Evolutionary conservation across 2,113 vertebrate species (phyloP).

Genomic region (Aspidoscelis tigris): DNA sequence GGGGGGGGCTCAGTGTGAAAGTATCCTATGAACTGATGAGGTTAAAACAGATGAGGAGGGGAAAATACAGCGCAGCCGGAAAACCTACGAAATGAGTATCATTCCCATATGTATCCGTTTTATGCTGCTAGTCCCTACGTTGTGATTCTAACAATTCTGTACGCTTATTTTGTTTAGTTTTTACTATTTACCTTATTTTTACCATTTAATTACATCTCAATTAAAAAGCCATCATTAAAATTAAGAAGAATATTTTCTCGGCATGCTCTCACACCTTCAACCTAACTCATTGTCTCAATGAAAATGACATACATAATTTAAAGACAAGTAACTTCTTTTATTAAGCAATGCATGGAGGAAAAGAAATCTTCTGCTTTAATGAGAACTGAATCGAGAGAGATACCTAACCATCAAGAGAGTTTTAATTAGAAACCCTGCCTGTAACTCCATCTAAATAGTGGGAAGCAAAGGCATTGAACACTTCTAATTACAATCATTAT

Average conservation of each 20-base stretch:
- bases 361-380: conserved; percentile 46
- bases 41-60: too few species aligned
- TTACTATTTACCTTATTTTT: not conserved
- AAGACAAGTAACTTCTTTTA: conserved; percentile 66
- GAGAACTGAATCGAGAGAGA: conserved; percentile 52
- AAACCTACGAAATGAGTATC: too few species aligned
- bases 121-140: not conserved
- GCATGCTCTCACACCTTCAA: conserved; percentile 54
- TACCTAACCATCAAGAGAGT: conserved; percentile 62
- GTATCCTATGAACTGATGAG: too few species aligned
- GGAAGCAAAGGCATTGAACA: conserved; percentile 65
- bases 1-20: too few species aligned
- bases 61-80: too few species aligned
- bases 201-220: conserved; percentile 24
- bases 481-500: conserved; percentile 74
- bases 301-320: conserved; percentile 57
- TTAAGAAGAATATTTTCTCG: not conserved
- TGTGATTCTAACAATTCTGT: not conserved
- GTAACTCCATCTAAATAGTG: conserved; percentile 72
- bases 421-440: conserved; percentile 75
- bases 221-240: conserved; percentile 37
- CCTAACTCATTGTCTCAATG: conserved; percentile 53
- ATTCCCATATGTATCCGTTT: not conserved
- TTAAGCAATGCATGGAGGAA: conserved; percentile 49
- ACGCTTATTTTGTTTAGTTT: too few species aligned